Evolutionary conservation across 2,113 vertebrate genomes (phyloP).

Genomic region (Zapornia atra): DNA sequence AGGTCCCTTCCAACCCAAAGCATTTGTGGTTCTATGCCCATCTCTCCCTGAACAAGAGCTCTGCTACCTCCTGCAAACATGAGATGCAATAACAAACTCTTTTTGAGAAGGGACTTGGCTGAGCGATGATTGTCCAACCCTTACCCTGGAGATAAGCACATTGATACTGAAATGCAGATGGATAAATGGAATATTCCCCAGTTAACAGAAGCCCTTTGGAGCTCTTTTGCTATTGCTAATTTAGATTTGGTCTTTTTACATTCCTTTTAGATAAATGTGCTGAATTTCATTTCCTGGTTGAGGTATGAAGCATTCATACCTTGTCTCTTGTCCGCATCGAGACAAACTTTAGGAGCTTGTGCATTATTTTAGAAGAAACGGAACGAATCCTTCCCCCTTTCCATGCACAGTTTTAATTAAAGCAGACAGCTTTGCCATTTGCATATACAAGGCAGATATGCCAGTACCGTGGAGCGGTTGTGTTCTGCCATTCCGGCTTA

Average conservation of each 20-base stretch:
- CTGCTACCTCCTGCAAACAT: not conserved
- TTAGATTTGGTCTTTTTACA: not conserved
- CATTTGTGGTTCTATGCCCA: too few relatives aligned
- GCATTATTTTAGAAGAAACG: not conserved
- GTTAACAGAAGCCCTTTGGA: not conserved
- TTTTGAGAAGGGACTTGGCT: not conserved
- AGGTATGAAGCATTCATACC: not conserved
- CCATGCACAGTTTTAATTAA: not conserved
- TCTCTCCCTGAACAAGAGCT: not conserved
- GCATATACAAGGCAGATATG: rapidly evolving
- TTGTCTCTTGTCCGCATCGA: not conserved
- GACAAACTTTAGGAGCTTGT: not conserved
- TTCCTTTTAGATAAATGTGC: not conserved
- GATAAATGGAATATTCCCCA: not conserved
- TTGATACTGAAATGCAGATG: not conserved
- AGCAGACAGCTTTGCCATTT: not conserved
- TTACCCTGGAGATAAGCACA: not conserved
- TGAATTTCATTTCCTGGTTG: not conserved
- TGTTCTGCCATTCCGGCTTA: not conserved
- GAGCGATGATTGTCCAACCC: not conserved
- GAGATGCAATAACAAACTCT: too few relatives aligned
- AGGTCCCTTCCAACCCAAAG: too few relatives aligned
- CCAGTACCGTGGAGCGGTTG: rapidly evolving
- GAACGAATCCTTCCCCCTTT: not conserved
- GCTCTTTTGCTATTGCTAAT: not conserved